Base-by-base conservation (phyloP, 2,797 vertebrate genomes). In the Diglossa cyanea region DNA sequence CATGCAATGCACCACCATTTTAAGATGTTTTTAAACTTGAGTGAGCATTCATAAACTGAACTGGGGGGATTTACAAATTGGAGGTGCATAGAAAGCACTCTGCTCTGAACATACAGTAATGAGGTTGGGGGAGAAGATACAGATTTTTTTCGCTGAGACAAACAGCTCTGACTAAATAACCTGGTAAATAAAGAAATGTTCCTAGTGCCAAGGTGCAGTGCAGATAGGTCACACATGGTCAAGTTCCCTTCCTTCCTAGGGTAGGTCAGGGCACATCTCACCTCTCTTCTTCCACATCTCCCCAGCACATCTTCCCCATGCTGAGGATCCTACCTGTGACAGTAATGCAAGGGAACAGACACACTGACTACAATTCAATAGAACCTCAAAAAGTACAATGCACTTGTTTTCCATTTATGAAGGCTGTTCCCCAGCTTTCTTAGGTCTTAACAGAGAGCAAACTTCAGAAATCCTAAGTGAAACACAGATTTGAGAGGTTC, bases 21-120 rank as follows among this genome's bases (percentile, higher is more conserved):
- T 33, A 40, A 47, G 19, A 30, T 54, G 28, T 30, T 33, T 55
- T 6, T 30, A 47, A 72, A 25, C 42, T 48, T 47, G 30, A 33
- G 13, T 2, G 15, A 19, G 10, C 2, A 4, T 33, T 83, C 60
- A 53, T 81, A 53, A 81, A 53, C 12, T 17, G 57, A 55, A 28
- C 1, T 0, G 1, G 2, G 2, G 11, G 7, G 13, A 19, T 53
- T 79, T 55, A 39, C 51, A 83, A 80, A 28, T 24, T 9, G 8
- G 37, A 60, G 8, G 26, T 66, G 17, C 21, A n/a, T 13, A 18
- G n/a, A n/a, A 50, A 35, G 11, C n/a, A 37, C 4, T 60, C 33
- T 45, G 13, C 48, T 79, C 28, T 60, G 40, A 76, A 89, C 5
- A 26, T 26, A 19, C 5, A 37, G 8, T 30, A 67, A 61, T 25